phyloP scores from a whole-genome alignment of 1,140 invertebrate species.

The Leptoteleia sp. region DNA sequence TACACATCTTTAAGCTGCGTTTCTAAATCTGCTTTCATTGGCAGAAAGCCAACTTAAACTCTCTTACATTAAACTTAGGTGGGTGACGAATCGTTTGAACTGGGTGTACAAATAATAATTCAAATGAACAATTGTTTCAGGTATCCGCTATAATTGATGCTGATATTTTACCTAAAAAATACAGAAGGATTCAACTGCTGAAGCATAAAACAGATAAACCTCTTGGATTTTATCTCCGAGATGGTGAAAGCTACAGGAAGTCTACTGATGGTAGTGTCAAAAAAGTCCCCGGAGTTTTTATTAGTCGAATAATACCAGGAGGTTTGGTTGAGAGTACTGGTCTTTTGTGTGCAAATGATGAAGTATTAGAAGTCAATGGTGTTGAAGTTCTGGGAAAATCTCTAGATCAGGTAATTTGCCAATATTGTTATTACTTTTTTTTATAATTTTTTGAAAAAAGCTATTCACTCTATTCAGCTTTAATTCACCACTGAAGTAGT shows the following conservation, averaged over 20 bases:
- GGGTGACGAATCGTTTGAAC: too few relatives aligned
- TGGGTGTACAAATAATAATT: too few relatives aligned
- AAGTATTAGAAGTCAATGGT: constrained; percentile 99
- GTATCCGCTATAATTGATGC: constrained; percentile 99
- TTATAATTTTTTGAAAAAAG: too few relatives aligned
- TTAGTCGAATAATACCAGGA: constrained; percentile 93
- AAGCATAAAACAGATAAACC: constrained; percentile 99
- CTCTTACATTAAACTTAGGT: too few relatives aligned
- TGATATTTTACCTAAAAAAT: constrained; percentile 98
- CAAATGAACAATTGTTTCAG: too few relatives aligned
- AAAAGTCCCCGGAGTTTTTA: constrained; percentile 97
- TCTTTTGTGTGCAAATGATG: constrained; percentile 98
- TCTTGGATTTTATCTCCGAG: constrained; percentile 97
- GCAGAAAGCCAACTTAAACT: too few relatives aligned
- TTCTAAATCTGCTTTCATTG: too few relatives aligned
- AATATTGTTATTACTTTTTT: too few relatives aligned
- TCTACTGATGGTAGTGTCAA: constrained; percentile 87
- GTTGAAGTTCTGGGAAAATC: constrained; percentile 99
- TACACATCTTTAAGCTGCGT: too few relatives aligned
- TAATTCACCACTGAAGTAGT: too few relatives aligned
- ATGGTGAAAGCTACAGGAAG: constrained; percentile 91
- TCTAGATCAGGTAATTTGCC: constrained; percentile 98
- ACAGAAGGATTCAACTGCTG: constrained; percentile 95
- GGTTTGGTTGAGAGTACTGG: constrained; percentile 96
- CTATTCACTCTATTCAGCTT: constrained; percentile 29